A percentile compares a stretch with the other conserved stretches of the same genome.
Conservation (phyloP, 2,797 vertebrate genomes). For the Peromyscus melanophrys region DNA sequence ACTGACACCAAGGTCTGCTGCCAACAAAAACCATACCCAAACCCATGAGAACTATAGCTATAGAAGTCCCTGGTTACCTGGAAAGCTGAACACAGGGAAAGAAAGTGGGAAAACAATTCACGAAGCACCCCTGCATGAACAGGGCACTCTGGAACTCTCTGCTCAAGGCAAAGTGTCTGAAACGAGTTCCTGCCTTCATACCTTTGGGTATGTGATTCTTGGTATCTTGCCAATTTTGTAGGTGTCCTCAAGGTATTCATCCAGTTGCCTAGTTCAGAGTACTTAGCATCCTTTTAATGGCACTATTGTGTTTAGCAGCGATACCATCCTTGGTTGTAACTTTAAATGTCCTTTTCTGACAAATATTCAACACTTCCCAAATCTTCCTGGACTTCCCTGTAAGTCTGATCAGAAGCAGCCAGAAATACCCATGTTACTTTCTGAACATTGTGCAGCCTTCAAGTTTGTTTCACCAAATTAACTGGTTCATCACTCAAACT, state of each 20-base stretch:
- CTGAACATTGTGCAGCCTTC: background rate
- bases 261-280: background rate
- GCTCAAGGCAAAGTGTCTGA: background rate
- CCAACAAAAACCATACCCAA: background rate
- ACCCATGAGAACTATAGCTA: background rate
- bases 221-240: background rate
- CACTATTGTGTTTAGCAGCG: too few relatives aligned
- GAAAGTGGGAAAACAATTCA: background rate
- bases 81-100: background rate
- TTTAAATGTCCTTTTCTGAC: background rate
- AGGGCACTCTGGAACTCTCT: background rate
- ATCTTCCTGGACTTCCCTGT: background rate
- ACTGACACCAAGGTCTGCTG: background rate
- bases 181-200: background rate
- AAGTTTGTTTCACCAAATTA: background rate
- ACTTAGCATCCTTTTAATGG: background rate
- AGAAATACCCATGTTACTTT: background rate
- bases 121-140: too few relatives aligned
- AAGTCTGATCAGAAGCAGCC: background rate
- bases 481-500: background rate
- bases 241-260: background rate
- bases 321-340: background rate
- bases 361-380: background rate
- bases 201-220: background rate
- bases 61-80: background rate